Evolutionary conservation across 1,140 invertebrate species (phyloP).

Genomic region (Druon quercuslanigerum): DNA sequence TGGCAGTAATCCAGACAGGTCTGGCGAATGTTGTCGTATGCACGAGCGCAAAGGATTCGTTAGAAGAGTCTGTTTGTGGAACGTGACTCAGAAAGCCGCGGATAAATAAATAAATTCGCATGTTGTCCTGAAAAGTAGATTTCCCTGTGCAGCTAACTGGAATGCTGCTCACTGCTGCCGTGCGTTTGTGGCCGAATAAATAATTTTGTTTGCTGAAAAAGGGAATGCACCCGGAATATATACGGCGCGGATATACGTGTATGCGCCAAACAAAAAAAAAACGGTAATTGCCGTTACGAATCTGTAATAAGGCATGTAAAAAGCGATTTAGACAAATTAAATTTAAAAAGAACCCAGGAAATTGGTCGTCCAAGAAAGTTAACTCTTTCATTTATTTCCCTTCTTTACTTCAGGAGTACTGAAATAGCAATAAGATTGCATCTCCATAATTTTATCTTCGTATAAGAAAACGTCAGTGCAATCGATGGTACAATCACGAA

Average conservation of each 20-base stretch:
- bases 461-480: too few species aligned
- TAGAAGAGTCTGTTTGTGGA: conserved; percentile 62
- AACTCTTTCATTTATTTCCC: background rate
- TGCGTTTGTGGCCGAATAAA: conserved; percentile 53
- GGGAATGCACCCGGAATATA: conserved; percentile 34
- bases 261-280: background rate
- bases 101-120: conserved; percentile 63
- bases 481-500: too few species aligned
- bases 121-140: conserved; percentile 55
- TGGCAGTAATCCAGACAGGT: conserved; percentile 28
- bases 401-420: too few species aligned
- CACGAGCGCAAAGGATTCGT: conserved; percentile 58
- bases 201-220: conserved; percentile 61
- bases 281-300: background rate
- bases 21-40: conserved; percentile 48
- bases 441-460: too few species aligned
- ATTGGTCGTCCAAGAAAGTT: conserved; percentile 12
- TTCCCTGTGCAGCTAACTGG: conserved; percentile 45
- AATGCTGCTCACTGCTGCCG: conserved; percentile 37
- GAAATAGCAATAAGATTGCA: too few species aligned
- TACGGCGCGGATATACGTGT: background rate
- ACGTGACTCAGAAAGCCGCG: conserved; percentile 57
- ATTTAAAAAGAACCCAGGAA: background rate
- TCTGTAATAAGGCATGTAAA: background rate
- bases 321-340: conserved; percentile 2